Evolutionary conservation across 2,888 invertebrate species (phyloP).

Genomic region (Dyspetes luteomarginatus): DNA sequence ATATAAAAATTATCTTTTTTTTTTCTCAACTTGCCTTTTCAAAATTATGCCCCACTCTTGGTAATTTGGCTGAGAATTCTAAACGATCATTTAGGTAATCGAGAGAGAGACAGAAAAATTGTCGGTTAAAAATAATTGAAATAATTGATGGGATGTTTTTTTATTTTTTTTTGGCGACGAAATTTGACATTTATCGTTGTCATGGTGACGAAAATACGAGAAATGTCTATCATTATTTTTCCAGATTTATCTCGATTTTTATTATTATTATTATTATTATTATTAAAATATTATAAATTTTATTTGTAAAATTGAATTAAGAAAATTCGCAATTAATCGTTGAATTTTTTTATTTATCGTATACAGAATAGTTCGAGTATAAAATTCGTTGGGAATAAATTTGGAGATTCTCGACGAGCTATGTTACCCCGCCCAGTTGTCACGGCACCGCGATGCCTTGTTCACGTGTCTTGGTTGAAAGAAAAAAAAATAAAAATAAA

Average conservation of each 20-base stretch:
- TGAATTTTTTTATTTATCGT: slow-evolving; percentile 16
- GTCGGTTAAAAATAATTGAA: slow-evolving; percentile 43
- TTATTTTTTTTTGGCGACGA: no score
- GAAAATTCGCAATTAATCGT: slow-evolving; percentile 1
- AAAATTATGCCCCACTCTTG: slow-evolving; percentile 51
- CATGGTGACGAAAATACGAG: slow-evolving; percentile 12
- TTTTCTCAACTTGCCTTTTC: slow-evolving; percentile 19
- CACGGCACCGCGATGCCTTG: slow-evolving; percentile 64
- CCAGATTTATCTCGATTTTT: not conserved
- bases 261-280: no score
- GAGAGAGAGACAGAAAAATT: slow-evolving; percentile 35
- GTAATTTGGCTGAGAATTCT: slow-evolving; percentile 19
- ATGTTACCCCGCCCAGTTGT: slow-evolving; percentile 53
- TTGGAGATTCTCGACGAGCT: slow-evolving; percentile 45
- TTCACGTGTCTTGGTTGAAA: slow-evolving; percentile 62
- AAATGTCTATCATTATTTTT: not conserved
- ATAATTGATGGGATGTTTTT: no score
- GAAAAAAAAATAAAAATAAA: slow-evolving; percentile 38
- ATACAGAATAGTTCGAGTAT: slow-evolving; percentile 1
- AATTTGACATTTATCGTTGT: slow-evolving; percentile 15
- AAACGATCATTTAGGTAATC: slow-evolving; percentile 44
- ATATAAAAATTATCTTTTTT: not conserved
- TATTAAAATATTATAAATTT: no score
- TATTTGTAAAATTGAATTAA: not conserved
- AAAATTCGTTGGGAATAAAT: slow-evolving; percentile 17